These are phyloP conservation scores for Chrysogorgia sp. DNA, from an alignment of 92 coral and sea anemone species.

Conservation along the genomic window DNA sequence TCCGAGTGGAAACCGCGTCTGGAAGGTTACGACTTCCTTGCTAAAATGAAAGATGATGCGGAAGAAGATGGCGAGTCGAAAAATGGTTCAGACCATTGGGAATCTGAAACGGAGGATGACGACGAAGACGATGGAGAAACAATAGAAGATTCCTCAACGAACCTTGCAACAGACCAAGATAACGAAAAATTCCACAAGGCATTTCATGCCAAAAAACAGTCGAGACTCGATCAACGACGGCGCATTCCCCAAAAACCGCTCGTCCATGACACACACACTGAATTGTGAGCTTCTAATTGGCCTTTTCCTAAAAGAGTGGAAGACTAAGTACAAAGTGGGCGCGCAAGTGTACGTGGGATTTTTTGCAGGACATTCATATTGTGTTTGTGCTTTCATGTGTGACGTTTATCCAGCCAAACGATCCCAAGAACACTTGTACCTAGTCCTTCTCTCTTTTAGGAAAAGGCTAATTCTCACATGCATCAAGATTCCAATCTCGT, in stretches of 20 bases:
- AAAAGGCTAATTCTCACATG: too few relatives aligned
- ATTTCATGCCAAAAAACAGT: slow-evolving; percentile 43
- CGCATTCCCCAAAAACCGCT: slow-evolving; percentile 12
- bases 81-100: slow-evolving; percentile 45
- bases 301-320: too few relatives aligned
- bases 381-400: too few relatives aligned
- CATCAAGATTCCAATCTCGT: too few relatives aligned
- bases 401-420: too few relatives aligned
- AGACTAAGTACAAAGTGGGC: too few relatives aligned
- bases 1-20: slow-evolving; percentile 83
- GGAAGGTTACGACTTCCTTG: slow-evolving; percentile 90
- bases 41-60: slow-evolving; percentile 72
- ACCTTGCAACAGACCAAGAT: neutral
- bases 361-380: too few relatives aligned
- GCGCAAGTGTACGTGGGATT: too few relatives aligned
- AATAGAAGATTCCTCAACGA: neutral
- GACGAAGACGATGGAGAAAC: slow-evolving; percentile 21
- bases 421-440: too few relatives aligned
- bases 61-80: slow-evolving; percentile 52
- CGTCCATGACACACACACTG: slow-evolving; percentile 27
- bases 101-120: neutral
- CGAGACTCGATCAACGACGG: slow-evolving; percentile 31
- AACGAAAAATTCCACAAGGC: slow-evolving; percentile 15
- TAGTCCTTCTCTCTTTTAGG: too few relatives aligned
- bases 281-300: slow-evolving; percentile 17